Conservation (phyloP, 2,888 invertebrate species). For the Standfussiana lucernea region DNA sequence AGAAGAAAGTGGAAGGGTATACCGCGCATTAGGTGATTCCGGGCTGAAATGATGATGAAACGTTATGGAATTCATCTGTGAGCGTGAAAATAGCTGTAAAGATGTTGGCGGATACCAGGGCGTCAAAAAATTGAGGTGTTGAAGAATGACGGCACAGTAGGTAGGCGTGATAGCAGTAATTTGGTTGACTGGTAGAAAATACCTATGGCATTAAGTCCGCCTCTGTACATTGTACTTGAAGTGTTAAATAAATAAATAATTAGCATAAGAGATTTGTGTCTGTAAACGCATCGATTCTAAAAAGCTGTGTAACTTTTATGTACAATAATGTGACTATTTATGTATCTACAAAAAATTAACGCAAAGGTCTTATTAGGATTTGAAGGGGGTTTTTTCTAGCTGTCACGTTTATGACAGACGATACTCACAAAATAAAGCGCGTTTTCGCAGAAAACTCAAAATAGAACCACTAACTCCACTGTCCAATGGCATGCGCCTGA, state of each 20-base stretch:
- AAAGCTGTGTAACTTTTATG: background rate
- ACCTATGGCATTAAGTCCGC: no score
- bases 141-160: background rate
- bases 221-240: no score
- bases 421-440: background rate
- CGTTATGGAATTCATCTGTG: background rate
- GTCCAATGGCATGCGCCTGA: conserved; percentile 3
- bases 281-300: background rate
- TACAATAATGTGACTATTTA: background rate
- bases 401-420: background rate
- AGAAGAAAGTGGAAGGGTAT: background rate
- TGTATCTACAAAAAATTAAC: background rate
- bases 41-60: background rate
- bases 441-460: background rate
- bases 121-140: background rate
- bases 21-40: background rate
- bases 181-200: no score
- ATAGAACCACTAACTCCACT: conserved; percentile 18
- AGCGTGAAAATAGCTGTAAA: background rate
- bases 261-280: background rate
- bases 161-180: background rate
- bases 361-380: background rate
- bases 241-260: no score
- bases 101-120: background rate
- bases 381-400: background rate